Evolutionary conservation across 2,113 vertebrate genomes (phyloP), one percentile per base, ranked within the genome.

Genomic region (Chaetorhynchus papuensis): DNA sequence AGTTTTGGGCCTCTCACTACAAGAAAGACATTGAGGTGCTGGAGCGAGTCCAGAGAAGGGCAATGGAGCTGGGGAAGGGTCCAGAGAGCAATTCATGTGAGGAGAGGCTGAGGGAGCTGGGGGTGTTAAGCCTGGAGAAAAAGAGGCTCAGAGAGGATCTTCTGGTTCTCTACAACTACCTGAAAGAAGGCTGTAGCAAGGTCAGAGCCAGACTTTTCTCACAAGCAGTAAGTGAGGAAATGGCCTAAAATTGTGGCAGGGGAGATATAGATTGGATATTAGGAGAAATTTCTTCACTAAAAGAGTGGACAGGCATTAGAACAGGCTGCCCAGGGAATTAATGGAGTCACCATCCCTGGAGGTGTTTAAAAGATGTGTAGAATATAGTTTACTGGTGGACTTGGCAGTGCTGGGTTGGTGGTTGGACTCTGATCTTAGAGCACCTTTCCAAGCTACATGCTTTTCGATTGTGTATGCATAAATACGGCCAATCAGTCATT

Each of bases 131-230:
- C 23, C 47, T 61, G 61, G 27, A 75, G 54, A 50, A 30, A 72
- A 30, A 22, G 35, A 49, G 13, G 31, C 15, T 49, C 26, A 31
- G n/a, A 41, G 54, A 30, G 5, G 8, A 20, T 14, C 24, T 49
- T 49, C 22, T 35, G 0, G 0, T 12, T 49, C 11, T 42, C 41
- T 33, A 16, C 15, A 54, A 5, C 12, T 54, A 15, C 47, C 15
- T 49, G 41, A 76, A 31, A 61, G 14, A 39, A 68, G 16, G 11
- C 3, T 41, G 17, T 15, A 41, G 47, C 30, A 52, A 47, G 39
- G 9, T 68, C 30, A 60, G 31, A 21, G 37, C 31, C 23, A 15
- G 17, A 23, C 41, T 61, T 26, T 31, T 33, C 47, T 69, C 12
- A 1, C 27, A 52, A 61, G 39, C 3, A 10, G 22, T 28, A 23